Evolutionary conservation across 2,797 vertebrate genomes (phyloP).

Genomic region (Scyliorhinus canicula): DNA sequence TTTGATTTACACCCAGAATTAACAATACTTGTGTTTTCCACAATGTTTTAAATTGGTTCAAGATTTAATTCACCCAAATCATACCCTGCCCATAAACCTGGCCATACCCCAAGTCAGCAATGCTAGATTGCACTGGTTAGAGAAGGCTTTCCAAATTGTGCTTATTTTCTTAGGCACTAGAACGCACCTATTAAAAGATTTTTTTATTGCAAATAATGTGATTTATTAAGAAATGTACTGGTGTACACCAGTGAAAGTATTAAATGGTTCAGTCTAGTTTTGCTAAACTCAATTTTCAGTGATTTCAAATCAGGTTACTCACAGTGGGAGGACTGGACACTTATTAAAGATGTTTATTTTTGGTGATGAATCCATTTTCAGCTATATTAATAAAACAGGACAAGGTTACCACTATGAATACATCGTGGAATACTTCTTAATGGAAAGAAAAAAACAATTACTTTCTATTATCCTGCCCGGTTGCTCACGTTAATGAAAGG

Average conservation of each 20-base stretch:
- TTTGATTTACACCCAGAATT: neutral
- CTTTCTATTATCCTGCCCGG: neutral
- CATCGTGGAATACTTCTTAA: neutral
- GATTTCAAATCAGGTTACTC: constrained; percentile 1
- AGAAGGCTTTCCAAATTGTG: neutral
- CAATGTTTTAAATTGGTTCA: neutral
- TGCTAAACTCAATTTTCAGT: neutral
- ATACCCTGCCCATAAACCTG: neutral
- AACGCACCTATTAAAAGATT: neutral
- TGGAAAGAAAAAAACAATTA: neutral
- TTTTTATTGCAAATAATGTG: neutral
- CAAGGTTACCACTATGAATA: neutral
- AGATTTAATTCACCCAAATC: neutral
- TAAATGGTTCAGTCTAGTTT: neutral
- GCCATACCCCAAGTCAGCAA: neutral
- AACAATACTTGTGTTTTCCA: neutral
- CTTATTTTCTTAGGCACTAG: neutral
- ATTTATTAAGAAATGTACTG: neutral
- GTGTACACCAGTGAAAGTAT: neutral
- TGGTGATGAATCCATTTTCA: constrained; percentile 1
- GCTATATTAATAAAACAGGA: neutral
- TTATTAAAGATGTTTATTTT: neutral
- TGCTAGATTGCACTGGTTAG: neutral
- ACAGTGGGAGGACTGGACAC: neutral
- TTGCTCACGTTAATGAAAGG: neutral